Percentiles rank a stretch among this genome's conserved stretches.
phyloP scores from a whole-genome alignment of 1,140 invertebrate genomes.

The Microplitis mediator region DNA sequence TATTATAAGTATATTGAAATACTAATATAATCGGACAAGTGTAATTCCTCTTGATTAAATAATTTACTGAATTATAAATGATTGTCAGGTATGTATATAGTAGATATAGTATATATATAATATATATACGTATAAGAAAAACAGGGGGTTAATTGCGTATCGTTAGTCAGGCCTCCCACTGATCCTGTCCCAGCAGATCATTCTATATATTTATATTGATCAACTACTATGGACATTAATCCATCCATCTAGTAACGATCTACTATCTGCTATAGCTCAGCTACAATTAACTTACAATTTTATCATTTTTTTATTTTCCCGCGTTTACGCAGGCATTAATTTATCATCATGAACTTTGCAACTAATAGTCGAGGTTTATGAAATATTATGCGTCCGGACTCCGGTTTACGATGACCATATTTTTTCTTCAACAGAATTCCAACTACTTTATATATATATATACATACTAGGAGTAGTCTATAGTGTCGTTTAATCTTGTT shows the following conservation, averaged over 20 bases:
- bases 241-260: slow-evolving; percentile 11
- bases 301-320: slow-evolving; percentile 8
- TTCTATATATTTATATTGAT: too few species aligned
- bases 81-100: background rate
- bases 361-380: background rate
- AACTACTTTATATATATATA: background rate
- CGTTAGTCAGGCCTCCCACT: slow-evolving; percentile 30
- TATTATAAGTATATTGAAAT: too few species aligned
- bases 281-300: slow-evolving; percentile 9
- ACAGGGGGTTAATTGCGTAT: slow-evolving; percentile 21
- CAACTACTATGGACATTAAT: slow-evolving; percentile 3
- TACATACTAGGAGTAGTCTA: too few species aligned
- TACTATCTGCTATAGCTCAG: background rate
- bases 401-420: background rate
- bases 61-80: slow-evolving; percentile 17
- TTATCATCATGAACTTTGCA: background rate
- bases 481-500: background rate
- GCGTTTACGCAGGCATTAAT: slow-evolving; percentile 16
- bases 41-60: slow-evolving; percentile 4
- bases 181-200: slow-evolving; percentile 6
- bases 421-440: background rate
- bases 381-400: slow-evolving; percentile 9
- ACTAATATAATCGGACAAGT: background rate
- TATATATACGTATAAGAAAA: slow-evolving; percentile 2
- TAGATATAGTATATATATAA: too few species aligned